These are phyloP conservation scores for Synergus itoensis DNA, from an alignment of 2,888 invertebrate species.

Conservation along the genomic window DNA sequence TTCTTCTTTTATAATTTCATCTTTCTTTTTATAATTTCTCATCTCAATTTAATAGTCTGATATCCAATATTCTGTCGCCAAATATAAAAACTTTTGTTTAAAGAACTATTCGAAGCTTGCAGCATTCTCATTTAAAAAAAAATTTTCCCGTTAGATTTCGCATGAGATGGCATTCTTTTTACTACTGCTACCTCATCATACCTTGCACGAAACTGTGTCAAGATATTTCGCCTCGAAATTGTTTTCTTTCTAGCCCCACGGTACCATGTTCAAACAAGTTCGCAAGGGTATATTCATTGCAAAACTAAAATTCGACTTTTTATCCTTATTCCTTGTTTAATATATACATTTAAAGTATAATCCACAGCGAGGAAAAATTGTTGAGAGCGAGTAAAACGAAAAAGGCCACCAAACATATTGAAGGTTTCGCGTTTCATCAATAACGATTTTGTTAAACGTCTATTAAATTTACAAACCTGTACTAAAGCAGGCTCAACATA, in stretches of 20 bases:
- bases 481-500: background rate
- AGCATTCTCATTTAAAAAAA: background rate
- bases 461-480: background rate
- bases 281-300: slow-evolving; percentile 23
- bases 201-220: slow-evolving; percentile 37
- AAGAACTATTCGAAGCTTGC: slow-evolving; percentile 14
- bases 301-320: slow-evolving; percentile 6
- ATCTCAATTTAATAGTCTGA: background rate
- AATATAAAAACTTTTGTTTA: background rate
- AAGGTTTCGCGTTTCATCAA: background rate
- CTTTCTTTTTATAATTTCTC: background rate
- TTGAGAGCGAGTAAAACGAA: background rate
- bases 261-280: slow-evolving; percentile 22
- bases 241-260: slow-evolving; percentile 19
- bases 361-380: background rate
- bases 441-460: background rate
- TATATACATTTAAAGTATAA: background rate
- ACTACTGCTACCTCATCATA: slow-evolving; percentile 26
- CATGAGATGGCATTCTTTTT: slow-evolving; percentile 12
- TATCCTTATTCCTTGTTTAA: background rate
- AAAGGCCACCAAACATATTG: background rate
- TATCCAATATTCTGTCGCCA: background rate
- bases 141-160: background rate
- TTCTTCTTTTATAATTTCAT: background rate
- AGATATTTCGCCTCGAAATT: slow-evolving; percentile 41